phyloP scores from a whole-genome alignment of 2,888 invertebrate genomes.

The Lepetodrilus schrolli region DNA sequence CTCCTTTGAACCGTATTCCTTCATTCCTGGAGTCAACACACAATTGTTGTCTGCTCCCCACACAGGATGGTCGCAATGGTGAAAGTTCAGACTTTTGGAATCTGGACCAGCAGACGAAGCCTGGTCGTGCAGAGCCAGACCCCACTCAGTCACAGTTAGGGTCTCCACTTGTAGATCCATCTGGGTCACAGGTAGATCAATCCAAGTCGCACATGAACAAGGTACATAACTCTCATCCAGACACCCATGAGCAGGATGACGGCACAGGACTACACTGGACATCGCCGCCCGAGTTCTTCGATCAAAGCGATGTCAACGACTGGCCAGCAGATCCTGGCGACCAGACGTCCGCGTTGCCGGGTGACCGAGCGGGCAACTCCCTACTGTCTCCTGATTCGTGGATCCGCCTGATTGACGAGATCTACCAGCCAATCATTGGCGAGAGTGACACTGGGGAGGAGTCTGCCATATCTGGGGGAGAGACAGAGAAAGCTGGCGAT shows the following conservation, averaged over 20 bases:
- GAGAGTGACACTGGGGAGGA: constrained; percentile 10
- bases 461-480: not conserved
- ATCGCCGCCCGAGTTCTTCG: too few relatives aligned
- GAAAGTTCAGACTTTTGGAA: too few relatives aligned
- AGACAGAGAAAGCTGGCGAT: not conserved
- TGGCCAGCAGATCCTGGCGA: not conserved
- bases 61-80: not conserved
- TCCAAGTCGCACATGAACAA: not conserved
- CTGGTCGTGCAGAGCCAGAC: not conserved
- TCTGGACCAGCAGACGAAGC: not conserved
- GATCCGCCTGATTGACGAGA: constrained; percentile 29
- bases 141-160: not conserved
- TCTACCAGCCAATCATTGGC: constrained; percentile 19
- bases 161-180: not conserved
- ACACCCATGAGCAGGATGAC: not conserved
- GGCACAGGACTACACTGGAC: too few relatives aligned
- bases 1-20: not conserved
- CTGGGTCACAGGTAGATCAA: not conserved
- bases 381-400: constrained; percentile 26
- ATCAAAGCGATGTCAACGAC: not conserved
- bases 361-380: constrained; percentile 5
- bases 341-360: not conserved
- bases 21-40: constrained; percentile 2
- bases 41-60: not conserved
- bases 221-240: not conserved